A percentile compares a stretch with the other conserved stretches of the same genome.
Conservation (phyloP, 2,113 vertebrate genomes). For the Aspiorhynchus laticeps region DNA sequence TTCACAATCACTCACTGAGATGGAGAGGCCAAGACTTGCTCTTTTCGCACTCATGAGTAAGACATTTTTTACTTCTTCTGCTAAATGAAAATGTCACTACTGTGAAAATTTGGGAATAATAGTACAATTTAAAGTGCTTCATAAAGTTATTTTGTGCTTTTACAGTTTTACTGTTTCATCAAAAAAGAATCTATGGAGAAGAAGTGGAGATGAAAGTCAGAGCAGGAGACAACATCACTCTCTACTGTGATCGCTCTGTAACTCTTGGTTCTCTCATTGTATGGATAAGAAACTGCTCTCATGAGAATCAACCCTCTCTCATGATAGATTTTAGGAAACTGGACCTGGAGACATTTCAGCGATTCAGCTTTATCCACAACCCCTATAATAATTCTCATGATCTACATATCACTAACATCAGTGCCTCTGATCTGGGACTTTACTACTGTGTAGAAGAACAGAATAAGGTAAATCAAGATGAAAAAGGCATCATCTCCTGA, state of each 20-base stretch:
- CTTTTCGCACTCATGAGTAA: not conserved
- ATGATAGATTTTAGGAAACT: fast-evolving
- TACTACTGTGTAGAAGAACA: slow-evolving; percentile 51
- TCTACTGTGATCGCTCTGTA: not conserved
- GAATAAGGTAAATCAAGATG: not conserved
- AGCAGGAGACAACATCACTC: slow-evolving; percentile 48
- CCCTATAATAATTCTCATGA: not conserved
- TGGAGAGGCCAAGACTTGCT: not conserved
- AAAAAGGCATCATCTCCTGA: no score
- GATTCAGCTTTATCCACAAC: slow-evolving; percentile 8
- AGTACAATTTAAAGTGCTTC: not conserved
- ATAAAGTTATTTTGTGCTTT: not conserved
- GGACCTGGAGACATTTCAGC: not conserved
- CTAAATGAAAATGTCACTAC: not conserved
- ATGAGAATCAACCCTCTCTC: slow-evolving; percentile 28
- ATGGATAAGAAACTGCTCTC: slow-evolving; percentile 36
- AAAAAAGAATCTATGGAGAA: slow-evolving; percentile 20
- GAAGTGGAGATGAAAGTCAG: slow-evolving; percentile 34
- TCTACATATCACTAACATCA: slow-evolving; percentile 54
- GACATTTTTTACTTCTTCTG: not conserved
- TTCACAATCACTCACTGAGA: not conserved
- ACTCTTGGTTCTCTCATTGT: not conserved
- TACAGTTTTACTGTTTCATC: slow-evolving; percentile 23
- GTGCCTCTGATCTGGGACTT: slow-evolving; percentile 51
- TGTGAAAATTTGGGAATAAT: not conserved